A percentile compares a stretch with the other conserved stretches of the same genome.
Conservation (phyloP, 2,113 vertebrate species). For the Colinus virginianus region DNA sequence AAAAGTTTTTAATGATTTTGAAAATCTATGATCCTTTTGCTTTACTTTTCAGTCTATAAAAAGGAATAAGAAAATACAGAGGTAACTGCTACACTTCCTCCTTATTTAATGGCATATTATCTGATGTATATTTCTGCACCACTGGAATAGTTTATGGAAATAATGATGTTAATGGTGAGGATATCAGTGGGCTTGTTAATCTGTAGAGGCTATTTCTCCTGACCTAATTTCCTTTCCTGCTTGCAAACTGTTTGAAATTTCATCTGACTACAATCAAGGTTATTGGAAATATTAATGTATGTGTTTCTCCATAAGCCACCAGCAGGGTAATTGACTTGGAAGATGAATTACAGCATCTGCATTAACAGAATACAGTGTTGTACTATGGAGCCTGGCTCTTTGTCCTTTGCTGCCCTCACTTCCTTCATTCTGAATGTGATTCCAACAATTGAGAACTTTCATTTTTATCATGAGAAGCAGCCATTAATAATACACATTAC, state of each 20-base stretch:
- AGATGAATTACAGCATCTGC: constrained; percentile 46
- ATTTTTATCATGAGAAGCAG: neutral
- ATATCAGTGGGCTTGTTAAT: constrained; percentile 40
- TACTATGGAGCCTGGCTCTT: constrained; percentile 22
- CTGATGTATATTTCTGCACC: neutral
- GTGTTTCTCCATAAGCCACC: constrained; percentile 36
- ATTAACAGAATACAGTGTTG: constrained; percentile 49
- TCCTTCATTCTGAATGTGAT: constrained; percentile 1
- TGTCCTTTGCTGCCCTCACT: neutral
- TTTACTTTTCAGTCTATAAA: neutral
- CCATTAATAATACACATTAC: neutral
- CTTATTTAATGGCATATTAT: neutral
- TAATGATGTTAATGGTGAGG: constrained; percentile 17
- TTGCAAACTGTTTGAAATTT: constrained; percentile 54
- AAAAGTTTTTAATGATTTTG: neutral
- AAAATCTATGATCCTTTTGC: neutral
- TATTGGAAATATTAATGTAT: constrained; percentile 65
- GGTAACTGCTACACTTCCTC: neutral
- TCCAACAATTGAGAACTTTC: neutral
- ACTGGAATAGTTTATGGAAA: neutral
- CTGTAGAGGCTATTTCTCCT: constrained; percentile 40
- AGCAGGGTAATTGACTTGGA: constrained; percentile 54
- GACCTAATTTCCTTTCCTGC: constrained; percentile 41
- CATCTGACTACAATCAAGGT: constrained; percentile 46
- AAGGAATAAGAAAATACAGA: neutral